Evolutionary conservation across 2,113 vertebrate genomes (phyloP), one percentile per base, ranked within the genome.

Genomic region (Ramphastos sulfuratus): DNA sequence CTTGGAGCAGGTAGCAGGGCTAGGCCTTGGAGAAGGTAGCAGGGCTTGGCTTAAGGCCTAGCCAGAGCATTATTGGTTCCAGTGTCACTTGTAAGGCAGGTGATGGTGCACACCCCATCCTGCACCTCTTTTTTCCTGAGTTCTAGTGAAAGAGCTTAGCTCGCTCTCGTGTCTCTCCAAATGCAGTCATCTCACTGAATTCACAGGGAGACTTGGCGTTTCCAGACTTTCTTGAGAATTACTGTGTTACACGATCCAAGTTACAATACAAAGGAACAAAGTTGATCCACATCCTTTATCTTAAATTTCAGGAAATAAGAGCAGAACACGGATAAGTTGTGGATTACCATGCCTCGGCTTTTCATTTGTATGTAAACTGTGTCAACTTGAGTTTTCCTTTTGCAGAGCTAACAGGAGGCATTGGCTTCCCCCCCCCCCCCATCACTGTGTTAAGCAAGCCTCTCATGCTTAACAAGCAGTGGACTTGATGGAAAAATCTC

Each of bases 361-460:
- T 73, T 59, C 59, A 20, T 50, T 15, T 0, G 2, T 50, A 61
- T 0, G 0, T 48, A 30, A 85, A 21, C 20, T 50, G 16, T 9
- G 20, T 37, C 90, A 59, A 85, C 56, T 35, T 20, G 69, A 91
- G 76, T 67, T 93, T 91, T 94, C 85, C 35, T 78, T 94, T 88
- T 83, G 8, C 95, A 95, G 89, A 65, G 35, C 15, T 80, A 42
- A 37, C 5, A n/a, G 69, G n/a, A 78, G 87, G 11, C 37, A 18
- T 1, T 27, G 54, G 61, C 2, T 12, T 19, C 15, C 3, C 6
- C 6, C 35, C 14, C 3, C 6, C 6, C 35, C 28, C 19, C 23
- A 52, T 55, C 30, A 1, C 50, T 91, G 76, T 72, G 37, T 25
- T 50, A 19, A 85, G 82, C 89, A 89, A 65, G 10, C 44, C 27